phyloP scores from a whole-genome alignment of 1,140 invertebrate species.

The Conus ventricosus region DNA sequence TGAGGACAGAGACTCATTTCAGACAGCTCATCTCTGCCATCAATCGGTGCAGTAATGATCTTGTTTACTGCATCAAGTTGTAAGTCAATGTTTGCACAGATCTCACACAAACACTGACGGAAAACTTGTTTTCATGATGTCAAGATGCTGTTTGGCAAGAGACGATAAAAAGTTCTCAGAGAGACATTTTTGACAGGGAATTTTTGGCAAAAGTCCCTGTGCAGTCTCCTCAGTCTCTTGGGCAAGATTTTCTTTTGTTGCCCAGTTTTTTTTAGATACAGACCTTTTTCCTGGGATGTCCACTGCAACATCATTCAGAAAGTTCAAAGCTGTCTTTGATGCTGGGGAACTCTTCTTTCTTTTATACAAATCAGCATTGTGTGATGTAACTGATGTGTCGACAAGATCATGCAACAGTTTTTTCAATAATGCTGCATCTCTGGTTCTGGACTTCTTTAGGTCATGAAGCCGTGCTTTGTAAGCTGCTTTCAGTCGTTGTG shows the following conservation, averaged over 20 bases:
- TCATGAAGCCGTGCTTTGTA: not conserved
- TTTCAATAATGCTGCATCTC: not conserved
- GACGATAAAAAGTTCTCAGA: not conserved
- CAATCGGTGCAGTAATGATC: not conserved
- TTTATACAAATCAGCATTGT: not conserved
- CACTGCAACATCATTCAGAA: not conserved
- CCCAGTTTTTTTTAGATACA: not conserved
- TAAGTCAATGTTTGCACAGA: not conserved
- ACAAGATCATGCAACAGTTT: not conserved
- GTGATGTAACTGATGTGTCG: not conserved
- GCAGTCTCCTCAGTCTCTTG: not conserved
- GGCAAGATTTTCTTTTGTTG: slow-evolving; percentile 4
- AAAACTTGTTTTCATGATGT: not conserved
- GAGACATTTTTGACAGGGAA: not conserved
- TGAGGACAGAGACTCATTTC: too few species aligned
- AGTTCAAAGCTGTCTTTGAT: not conserved
- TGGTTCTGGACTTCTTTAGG: not conserved
- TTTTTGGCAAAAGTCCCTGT: not conserved
- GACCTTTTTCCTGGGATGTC: not conserved
- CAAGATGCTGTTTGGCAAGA: not conserved
- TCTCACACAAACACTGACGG: not conserved
- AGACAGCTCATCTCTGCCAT: not conserved
- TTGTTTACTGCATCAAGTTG: not conserved
- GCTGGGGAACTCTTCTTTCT: not conserved
- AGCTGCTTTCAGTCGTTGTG: not conserved